A percentile compares a stretch with the other conserved stretches of the same genome.
These are phyloP conservation scores for Saccopteryx bilineata DNA, from an alignment of 2,113 vertebrate genomes.

Conservation along the genomic window DNA sequence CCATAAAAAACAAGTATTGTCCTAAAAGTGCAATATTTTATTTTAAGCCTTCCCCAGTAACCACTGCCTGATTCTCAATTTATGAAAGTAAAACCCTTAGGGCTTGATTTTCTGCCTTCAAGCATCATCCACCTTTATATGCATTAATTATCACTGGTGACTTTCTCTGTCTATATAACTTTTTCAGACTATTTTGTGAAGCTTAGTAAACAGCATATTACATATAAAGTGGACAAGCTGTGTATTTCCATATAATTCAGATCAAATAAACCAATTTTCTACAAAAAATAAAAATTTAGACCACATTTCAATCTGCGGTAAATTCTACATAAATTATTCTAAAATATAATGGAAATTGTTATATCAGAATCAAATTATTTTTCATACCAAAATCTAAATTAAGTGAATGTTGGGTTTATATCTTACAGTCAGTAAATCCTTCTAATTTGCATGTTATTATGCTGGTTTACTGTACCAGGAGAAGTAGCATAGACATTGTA, in stretches of 20 bases:
- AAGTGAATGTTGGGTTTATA: background rate
- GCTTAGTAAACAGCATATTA: background rate
- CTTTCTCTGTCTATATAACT: background rate
- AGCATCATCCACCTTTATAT: background rate
- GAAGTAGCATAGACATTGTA: background rate
- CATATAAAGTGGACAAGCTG: background rate
- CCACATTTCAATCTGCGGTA: background rate
- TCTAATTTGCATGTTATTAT: background rate
- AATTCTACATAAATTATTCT: background rate
- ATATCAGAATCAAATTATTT: background rate
- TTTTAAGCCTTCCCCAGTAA: background rate
- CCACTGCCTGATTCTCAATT: background rate
- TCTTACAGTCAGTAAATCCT: background rate
- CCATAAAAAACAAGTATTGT: background rate
- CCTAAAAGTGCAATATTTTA: background rate
- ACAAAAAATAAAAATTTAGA: background rate
- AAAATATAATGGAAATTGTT: background rate
- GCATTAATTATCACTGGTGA: background rate
- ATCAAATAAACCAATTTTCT: background rate
- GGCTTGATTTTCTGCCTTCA: background rate
- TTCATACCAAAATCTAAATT: background rate
- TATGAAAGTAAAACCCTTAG: too few relatives aligned
- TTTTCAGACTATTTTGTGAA: background rate
- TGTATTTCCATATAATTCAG: background rate
- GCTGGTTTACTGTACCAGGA: background rate